Evolutionary conservation across 2,888 invertebrate genomes (phyloP).

Genomic region (Himalopsyche anomala): DNA sequence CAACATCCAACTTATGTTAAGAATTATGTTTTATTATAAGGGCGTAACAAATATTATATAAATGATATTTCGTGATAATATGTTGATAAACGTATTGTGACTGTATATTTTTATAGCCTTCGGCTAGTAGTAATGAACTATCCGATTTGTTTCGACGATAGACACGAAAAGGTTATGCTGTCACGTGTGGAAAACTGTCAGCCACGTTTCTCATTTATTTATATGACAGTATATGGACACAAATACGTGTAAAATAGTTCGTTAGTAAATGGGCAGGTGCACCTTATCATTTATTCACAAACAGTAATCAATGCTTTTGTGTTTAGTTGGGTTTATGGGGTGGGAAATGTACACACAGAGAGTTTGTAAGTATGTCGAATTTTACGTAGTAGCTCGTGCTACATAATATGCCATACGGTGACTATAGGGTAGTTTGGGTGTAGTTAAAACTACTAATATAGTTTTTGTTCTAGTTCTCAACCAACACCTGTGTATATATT

Average conservation of each 20-base stretch:
- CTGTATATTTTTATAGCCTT: background rate
- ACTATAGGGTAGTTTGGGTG: too few species aligned
- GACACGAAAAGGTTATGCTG: background rate
- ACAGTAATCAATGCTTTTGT: slow-evolving; percentile 15
- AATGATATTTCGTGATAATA: too few species aligned
- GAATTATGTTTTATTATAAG: too few species aligned
- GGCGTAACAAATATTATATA: too few species aligned
- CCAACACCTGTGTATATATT: too few species aligned
- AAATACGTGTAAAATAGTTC: slow-evolving; percentile 8
- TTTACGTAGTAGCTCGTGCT: too few species aligned
- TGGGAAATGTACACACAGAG: background rate
- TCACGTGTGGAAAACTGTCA: background rate
- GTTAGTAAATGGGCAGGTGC: background rate
- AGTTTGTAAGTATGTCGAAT: background rate
- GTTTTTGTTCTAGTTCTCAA: too few species aligned
- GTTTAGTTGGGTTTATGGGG: background rate
- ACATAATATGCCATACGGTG: too few species aligned
- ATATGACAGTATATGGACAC: background rate
- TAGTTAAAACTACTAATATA: too few species aligned
- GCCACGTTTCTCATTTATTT: background rate
- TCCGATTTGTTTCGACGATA: background rate
- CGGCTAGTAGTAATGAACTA: background rate
- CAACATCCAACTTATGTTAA: too few species aligned
- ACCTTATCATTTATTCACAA: slow-evolving; percentile 4
- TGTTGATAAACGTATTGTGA: background rate